phyloP scores from a whole-genome alignment of 1,140 invertebrate species.

The Pseudomyrmex dendroicus region DNA sequence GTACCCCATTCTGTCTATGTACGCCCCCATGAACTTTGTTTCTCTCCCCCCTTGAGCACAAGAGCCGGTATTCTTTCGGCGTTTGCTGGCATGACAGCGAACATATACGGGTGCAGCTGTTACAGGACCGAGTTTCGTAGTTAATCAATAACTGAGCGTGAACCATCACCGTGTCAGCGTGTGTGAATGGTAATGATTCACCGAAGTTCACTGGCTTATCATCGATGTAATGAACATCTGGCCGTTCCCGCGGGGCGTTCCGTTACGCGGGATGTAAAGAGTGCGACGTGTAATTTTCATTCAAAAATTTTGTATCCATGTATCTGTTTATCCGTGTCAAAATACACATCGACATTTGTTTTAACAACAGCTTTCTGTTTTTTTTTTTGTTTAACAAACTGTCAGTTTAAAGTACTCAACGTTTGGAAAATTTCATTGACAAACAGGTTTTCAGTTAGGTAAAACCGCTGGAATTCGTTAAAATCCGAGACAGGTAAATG shows the following conservation, averaged over 20 bases:
- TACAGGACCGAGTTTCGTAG: slow-evolving; percentile 55
- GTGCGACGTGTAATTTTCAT: background rate
- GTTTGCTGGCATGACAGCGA: slow-evolving; percentile 52
- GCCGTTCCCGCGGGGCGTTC: background rate
- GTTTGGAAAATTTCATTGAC: too few species aligned
- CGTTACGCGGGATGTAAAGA: slow-evolving; percentile 25
- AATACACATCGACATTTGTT: too few species aligned
- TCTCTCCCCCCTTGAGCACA: slow-evolving; percentile 29
- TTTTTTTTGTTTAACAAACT: too few species aligned
- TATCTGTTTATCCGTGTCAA: too few species aligned
- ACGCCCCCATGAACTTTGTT: slow-evolving; percentile 71
- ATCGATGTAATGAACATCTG: slow-evolving; percentile 50
- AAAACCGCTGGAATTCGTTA: too few species aligned
- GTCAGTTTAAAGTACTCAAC: too few species aligned
- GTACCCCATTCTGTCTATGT: slow-evolving; percentile 43
- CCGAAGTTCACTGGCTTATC: slow-evolving; percentile 49
- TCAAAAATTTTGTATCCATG: background rate
- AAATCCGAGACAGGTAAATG: background rate
- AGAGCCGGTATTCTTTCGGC: slow-evolving; percentile 69
- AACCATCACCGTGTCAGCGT: slow-evolving; percentile 26
- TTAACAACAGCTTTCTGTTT: too few species aligned
- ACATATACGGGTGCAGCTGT: slow-evolving; percentile 73
- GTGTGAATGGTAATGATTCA: slow-evolving; percentile 60
- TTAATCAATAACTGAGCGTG: slow-evolving; percentile 61
- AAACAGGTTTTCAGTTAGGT: too few species aligned